phyloP scores from a whole-genome alignment of 2,113 vertebrate genomes.

The Myxocyprinus asiaticus region DNA sequence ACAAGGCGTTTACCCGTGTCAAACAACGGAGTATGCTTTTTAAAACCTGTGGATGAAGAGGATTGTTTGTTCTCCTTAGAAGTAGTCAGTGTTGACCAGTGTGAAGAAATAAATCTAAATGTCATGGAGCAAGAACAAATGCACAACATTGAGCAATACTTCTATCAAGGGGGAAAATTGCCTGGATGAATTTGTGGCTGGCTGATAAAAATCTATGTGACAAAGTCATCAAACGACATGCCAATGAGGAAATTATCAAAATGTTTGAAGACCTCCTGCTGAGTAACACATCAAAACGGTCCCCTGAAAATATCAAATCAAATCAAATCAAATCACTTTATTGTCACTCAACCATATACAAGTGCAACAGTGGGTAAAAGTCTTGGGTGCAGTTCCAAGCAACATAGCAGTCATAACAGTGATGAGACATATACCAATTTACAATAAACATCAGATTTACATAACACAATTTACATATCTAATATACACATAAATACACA shows the following conservation, averaged over 20 bases:
- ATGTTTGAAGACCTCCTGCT: conserved; percentile 63
- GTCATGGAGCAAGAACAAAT: conserved; percentile 61
- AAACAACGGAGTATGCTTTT: conserved; percentile 65
- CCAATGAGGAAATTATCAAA: conserved; percentile 65
- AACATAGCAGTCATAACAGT: too few relatives aligned
- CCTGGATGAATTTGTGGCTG: conserved; percentile 83
- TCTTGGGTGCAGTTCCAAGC: too few relatives aligned
- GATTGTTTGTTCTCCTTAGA: conserved; percentile 76
- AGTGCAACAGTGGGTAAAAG: too few relatives aligned
- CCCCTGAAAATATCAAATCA: conserved; percentile 72
- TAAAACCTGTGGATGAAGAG: conserved; percentile 66
- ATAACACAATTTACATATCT: too few relatives aligned
- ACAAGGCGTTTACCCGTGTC: conserved; percentile 70
- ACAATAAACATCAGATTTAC: too few relatives aligned
- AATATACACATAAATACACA: too few relatives aligned
- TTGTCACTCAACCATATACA: too few relatives aligned
- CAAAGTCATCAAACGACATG: conserved; percentile 78
- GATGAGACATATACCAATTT: too few relatives aligned
- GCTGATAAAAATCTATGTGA: conserved; percentile 71
- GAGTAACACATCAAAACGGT: conserved; percentile 43
- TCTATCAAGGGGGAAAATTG: conserved; percentile 79
- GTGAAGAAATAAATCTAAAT: conserved; percentile 65
- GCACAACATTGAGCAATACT: conserved; percentile 69
- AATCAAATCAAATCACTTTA: too few relatives aligned
- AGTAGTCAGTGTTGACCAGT: conserved; percentile 76